Evolutionary conservation across 2,888 invertebrate species (phyloP).

Genomic region (Abscondita cerata): DNA sequence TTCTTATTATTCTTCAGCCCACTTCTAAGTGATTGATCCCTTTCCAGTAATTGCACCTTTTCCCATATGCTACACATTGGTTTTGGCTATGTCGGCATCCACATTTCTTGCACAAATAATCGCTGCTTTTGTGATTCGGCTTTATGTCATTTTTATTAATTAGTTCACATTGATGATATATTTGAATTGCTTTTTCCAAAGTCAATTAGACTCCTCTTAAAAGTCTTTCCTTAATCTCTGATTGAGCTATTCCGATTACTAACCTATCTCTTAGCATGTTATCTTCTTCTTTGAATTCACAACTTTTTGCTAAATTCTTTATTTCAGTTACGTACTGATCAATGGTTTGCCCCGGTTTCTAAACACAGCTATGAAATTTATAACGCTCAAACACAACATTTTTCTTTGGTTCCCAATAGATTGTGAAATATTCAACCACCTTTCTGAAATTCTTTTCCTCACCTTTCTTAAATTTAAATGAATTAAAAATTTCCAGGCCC

Average conservation of each 20-base stretch:
- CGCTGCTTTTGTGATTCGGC: too few relatives aligned
- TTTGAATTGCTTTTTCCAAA: not conserved
- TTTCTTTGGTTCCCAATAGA: slow-evolving; percentile 25
- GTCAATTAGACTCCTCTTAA: not conserved
- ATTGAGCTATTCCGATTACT: not conserved
- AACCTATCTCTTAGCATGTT: not conserved
- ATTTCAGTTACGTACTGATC: slow-evolving; percentile 1
- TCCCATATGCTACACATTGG: too few relatives aligned
- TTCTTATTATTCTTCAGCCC: too few relatives aligned
- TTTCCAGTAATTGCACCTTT: too few relatives aligned
- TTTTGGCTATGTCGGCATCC: too few relatives aligned
- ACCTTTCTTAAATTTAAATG: slow-evolving; percentile 34
- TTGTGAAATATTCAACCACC: too few relatives aligned
- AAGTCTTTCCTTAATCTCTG: not conserved
- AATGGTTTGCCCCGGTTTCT: slow-evolving; percentile 9
- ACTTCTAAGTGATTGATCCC: too few relatives aligned
- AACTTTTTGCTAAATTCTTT: not conserved
- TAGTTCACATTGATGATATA: not conserved
- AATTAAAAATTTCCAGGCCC: slow-evolving; percentile 39
- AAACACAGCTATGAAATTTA: slow-evolving; percentile 24
- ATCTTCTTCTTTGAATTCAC: not conserved
- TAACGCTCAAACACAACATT: too few relatives aligned
- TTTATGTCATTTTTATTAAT: too few relatives aligned
- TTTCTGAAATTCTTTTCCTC: slow-evolving; percentile 17
- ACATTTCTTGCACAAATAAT: too few relatives aligned